These are phyloP conservation scores for Drosophila sproati DNA, from an alignment of 1,140 invertebrate species.

Conservation along the genomic window DNA sequence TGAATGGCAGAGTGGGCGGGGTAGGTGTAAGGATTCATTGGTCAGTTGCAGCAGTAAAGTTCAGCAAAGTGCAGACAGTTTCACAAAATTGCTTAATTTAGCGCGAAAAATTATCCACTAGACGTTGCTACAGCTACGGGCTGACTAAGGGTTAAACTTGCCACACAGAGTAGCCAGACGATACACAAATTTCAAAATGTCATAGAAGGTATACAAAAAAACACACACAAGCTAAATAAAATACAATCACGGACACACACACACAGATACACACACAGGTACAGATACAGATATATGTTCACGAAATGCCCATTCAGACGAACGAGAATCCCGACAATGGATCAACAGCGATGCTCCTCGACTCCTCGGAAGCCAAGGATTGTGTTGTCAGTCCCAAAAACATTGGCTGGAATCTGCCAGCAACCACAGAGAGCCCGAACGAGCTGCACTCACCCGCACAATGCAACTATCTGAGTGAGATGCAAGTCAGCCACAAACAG, in stretches of 20 bases:
- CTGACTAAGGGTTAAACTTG: slow-evolving; percentile 17
- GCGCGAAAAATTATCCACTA: slow-evolving; percentile 72
- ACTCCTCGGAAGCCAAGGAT: slow-evolving; percentile 4
- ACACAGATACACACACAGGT: neutral
- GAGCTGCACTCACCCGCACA: neutral
- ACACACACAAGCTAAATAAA: neutral
- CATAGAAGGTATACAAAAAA: slow-evolving; percentile 13
- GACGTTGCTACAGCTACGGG: slow-evolving; percentile 8
- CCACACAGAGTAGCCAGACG: slow-evolving; percentile 14
- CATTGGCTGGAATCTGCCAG: slow-evolving; percentile 45
- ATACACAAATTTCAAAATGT: slow-evolving; percentile 18
- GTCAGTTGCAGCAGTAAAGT: slow-evolving; percentile 16
- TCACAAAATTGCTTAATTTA: slow-evolving; percentile 77
- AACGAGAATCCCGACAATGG: slow-evolving; percentile 3
- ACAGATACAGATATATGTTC: neutral
- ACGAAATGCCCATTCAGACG: slow-evolving; percentile 12
- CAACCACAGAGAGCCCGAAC: neutral
- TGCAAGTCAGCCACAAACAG: slow-evolving; percentile 56
- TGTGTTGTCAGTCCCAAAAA: neutral
- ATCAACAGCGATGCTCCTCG: neutral
- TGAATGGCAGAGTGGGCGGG: slow-evolving; percentile 13
- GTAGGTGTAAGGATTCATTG: neutral
- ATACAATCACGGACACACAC: neutral
- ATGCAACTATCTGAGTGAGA: slow-evolving; percentile 40
- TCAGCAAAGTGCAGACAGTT: slow-evolving; percentile 47